phyloP scores from a whole-genome alignment of 2,888 invertebrate species.

The Linnaemya vulpina region DNA sequence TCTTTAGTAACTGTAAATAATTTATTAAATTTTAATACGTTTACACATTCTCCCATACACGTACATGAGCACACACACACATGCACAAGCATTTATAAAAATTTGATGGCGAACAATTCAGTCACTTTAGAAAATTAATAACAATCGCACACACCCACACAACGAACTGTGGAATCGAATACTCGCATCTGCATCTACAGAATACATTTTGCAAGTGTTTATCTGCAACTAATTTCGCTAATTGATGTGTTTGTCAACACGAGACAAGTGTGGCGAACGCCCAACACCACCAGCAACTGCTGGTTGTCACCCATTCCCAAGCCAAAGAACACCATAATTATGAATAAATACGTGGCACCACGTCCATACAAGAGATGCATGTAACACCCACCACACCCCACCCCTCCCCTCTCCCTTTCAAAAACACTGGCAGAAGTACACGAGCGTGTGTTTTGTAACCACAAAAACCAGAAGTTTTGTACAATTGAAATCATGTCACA shows the following conservation, averaged over 20 bases:
- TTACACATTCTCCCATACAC: neutral
- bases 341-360: conserved; percentile 43
- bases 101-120: conserved; percentile 43
- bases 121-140: conserved; percentile 63
- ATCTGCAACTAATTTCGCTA: conserved; percentile 76
- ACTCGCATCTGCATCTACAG: neutral
- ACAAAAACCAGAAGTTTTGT: conserved; percentile 49
- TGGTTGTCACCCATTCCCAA: conserved; percentile 6
- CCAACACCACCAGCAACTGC: conserved; percentile 41
- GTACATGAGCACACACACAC: neutral
- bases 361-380: conserved; percentile 40
- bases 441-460: conserved; percentile 30
- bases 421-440: neutral
- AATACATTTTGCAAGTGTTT: conserved; percentile 31
- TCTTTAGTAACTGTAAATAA: neutral
- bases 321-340: conserved; percentile 61
- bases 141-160: conserved; percentile 23
- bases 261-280: conserved; percentile 65
- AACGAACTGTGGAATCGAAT: neutral
- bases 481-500: conserved; percentile 63
- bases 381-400: conserved; percentile 29
- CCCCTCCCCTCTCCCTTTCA: too few species aligned
- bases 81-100: neutral
- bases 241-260: conserved; percentile 77
- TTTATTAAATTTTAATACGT: neutral